phyloP scores from a whole-genome alignment of 2,113 vertebrate genomes.

The Scomber scombrus region DNA sequence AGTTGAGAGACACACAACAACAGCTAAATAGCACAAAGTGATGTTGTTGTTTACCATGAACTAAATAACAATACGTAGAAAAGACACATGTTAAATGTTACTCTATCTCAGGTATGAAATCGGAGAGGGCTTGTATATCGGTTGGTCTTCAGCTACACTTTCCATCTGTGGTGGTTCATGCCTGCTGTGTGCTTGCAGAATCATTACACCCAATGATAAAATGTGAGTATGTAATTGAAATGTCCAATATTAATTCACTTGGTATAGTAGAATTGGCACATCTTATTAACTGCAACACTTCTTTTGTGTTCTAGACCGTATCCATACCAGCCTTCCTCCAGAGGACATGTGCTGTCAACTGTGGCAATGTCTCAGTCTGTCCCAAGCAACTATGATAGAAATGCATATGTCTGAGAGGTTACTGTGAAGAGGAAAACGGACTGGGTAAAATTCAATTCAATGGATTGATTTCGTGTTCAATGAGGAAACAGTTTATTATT shows the following conservation, averaged over 20 bases:
- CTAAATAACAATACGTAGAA: neutral
- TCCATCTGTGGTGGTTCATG: slow-evolving; percentile 79
- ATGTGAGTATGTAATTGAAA: slow-evolving; percentile 61
- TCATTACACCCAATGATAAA: slow-evolving; percentile 54
- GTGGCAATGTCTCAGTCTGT: slow-evolving; percentile 43
- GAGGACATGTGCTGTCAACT: slow-evolving; percentile 53
- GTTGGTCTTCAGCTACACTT: slow-evolving; percentile 82
- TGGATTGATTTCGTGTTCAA: neutral
- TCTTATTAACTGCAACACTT: neutral
- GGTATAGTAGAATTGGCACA: fast-evolving
- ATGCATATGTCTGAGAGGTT: slow-evolving; percentile 80
- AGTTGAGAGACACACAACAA: neutral
- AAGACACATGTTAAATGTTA: neutral
- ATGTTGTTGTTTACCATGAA: neutral
- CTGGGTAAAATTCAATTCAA: neutral
- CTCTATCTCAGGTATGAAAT: slow-evolving; percentile 82
- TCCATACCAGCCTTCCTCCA: slow-evolving; percentile 61
- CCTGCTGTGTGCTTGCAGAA: slow-evolving; percentile 74
- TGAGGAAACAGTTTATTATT: neutral
- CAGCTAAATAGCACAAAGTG: neutral
- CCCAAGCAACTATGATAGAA: slow-evolving; percentile 76
- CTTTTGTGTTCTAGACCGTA: slow-evolving; percentile 59
- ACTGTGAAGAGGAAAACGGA: neutral
- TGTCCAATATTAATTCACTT: fast-evolving
- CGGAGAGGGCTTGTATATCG: slow-evolving; percentile 84